These are phyloP conservation scores for Athetis lepigone DNA, from an alignment of 2,888 invertebrate species.

Conservation along the genomic window DNA sequence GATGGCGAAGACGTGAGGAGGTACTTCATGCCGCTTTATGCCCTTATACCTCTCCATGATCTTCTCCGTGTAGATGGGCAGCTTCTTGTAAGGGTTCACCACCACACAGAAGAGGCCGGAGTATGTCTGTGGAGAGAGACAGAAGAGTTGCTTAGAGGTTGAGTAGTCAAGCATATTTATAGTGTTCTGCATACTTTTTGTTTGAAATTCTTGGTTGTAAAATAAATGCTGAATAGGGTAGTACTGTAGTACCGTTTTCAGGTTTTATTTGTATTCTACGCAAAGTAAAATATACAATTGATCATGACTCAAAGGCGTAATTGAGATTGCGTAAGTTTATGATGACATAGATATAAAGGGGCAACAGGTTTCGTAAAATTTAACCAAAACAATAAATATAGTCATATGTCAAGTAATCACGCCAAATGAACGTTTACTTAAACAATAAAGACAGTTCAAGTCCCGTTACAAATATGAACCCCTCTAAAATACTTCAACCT, in stretches of 20 bases:
- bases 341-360: no score
- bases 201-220: no score
- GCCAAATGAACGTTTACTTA: conserved; percentile 2
- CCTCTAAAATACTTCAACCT: background rate
- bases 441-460: background rate
- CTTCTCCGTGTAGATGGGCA: conserved; percentile 99
- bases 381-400: background rate
- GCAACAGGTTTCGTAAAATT: background rate
- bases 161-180: background rate
- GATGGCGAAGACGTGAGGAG: conserved; percentile 99
- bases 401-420: background rate
- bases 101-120: conserved; percentile 99
- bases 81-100: conserved; percentile 99
- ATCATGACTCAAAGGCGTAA: no score
- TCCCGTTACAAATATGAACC: background rate
- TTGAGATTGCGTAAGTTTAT: no score
- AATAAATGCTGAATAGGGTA: no score
- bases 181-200: no score
- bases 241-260: no score
- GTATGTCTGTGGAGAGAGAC: conserved; percentile 95
- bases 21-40: conserved; percentile 99
- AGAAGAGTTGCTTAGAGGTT: conserved; percentile 21
- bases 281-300: no score
- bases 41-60: conserved; percentile 99
- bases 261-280: no score